These are phyloP conservation scores for Sinhomidia bicolor DNA, from an alignment of 2,888 invertebrate species.

Conservation along the genomic window DNA sequence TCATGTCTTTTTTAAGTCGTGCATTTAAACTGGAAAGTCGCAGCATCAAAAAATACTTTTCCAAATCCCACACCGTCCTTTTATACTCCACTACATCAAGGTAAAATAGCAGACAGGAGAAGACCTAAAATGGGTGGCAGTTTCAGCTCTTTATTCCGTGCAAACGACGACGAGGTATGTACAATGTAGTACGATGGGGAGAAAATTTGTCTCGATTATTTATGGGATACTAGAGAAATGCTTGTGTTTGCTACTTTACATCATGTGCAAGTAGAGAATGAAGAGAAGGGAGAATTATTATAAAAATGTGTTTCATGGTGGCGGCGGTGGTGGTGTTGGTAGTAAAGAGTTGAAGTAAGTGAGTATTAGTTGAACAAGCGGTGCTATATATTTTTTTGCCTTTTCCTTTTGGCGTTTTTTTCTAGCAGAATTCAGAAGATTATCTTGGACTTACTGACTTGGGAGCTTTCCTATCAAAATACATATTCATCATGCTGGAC, in stretches of 20 bases:
- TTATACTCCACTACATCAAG: conserved; percentile 18
- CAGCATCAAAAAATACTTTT: conserved; percentile 1
- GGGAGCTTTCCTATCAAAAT: conserved; percentile 61
- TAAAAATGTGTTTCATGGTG: conserved; percentile 37
- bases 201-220: conserved; percentile 52
- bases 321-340: not conserved
- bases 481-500: conserved; percentile 67
- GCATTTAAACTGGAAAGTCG: not conserved
- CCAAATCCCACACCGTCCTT: conserved; percentile 25
- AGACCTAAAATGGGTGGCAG: conserved; percentile 44
- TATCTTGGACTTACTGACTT: conserved; percentile 65
- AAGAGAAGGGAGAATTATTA: conserved; percentile 32
- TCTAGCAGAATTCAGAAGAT: conserved; percentile 45
- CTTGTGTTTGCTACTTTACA: conserved; percentile 48
- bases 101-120: not conserved
- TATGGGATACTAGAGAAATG: conserved; percentile 48
- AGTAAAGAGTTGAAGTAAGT: not conserved
- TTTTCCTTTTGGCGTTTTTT: conserved; percentile 22
- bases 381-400: not conserved
- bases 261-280: not conserved
- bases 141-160: conserved; percentile 38
- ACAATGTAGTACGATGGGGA: not conserved
- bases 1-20: conserved; percentile 16
- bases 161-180: conserved; percentile 35
- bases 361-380: conserved; percentile 22